Evolutionary conservation across 2,888 invertebrate species (phyloP), one percentile per base, ranked within the genome.

Genomic region (Tortrix viridana): DNA sequence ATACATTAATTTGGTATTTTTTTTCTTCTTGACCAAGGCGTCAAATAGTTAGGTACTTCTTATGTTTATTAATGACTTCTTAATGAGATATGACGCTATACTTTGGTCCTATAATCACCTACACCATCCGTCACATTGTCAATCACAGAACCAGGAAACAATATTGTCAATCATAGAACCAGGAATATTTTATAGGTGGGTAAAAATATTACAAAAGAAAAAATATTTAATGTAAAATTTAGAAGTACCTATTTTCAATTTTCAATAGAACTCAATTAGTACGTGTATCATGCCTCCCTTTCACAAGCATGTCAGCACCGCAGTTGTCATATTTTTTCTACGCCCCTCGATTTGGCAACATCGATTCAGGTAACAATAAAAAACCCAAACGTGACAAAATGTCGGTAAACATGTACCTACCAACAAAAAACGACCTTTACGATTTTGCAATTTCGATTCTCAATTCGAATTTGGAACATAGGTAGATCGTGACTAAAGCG

Each of bases 341-440:
- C 16, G 81, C 80, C 85, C 88, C 80, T 86, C 84, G 80, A 85
- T 85, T 85, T 86, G 74, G 80, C 83, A 82, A 80, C 70, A 32
- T 12, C 32, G 32, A 32, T 85, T 81, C 90, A 89, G 90, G 89
- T 89, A 89, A 86, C 80, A 72, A 75, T 49, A 69, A 75, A 81
- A 88, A 86, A 88, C 83, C 80, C 74, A 83, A 82, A 91, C 91
- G 91, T 92, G 91, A 92, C 90, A 90, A 89, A 91, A 91, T 90
- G 90, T 87, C 86, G 81, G 89, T 88, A 91, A 91, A 91, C 91
- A 92, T 85, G 87, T 92, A 90, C 90, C 91, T 89, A 84, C 79
- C 74, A 67, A 79, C 72, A 77, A 85, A 82, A 80, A 74, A 76
- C 58, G 66, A 32, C 12, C 77, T 77, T 76, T 84, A 74, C 73